These are phyloP conservation scores for Pemphigus obesinymphae DNA, from an alignment of 1,140 invertebrate genomes.

Conservation along the genomic window DNA sequence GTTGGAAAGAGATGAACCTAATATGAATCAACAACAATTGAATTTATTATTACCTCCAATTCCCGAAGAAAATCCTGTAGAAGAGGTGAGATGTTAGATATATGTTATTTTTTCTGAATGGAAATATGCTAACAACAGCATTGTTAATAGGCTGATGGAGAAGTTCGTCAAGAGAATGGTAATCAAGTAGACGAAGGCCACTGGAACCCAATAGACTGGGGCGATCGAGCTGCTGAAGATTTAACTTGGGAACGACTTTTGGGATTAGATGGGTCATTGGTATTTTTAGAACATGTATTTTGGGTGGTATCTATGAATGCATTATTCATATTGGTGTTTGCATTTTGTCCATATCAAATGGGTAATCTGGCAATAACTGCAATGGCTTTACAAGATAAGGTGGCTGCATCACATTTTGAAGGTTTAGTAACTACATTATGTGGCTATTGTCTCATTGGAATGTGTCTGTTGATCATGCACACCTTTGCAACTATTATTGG, in stretches of 20 bases:
- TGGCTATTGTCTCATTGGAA: slow-evolving; percentile 88
- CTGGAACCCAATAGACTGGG: slow-evolving; percentile 97
- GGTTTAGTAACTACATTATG: slow-evolving; percentile 82
- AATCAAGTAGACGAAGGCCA: slow-evolving; percentile 68
- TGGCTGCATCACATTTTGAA: slow-evolving; percentile 79
- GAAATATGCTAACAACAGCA: not conserved
- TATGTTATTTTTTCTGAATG: not conserved
- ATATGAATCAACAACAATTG: slow-evolving; percentile 13
- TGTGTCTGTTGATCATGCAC: slow-evolving; percentile 78
- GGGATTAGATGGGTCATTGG: slow-evolving; percentile 90
- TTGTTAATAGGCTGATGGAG: slow-evolving; percentile 35
- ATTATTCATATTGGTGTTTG: slow-evolving; percentile 89
- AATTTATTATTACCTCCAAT: slow-evolving; percentile 23
- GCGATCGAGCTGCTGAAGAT: slow-evolving; percentile 90
- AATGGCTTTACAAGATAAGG: slow-evolving; percentile 71
- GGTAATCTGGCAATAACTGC: slow-evolving; percentile 76
- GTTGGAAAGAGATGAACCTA: slow-evolving; percentile 62
- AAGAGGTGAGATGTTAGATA: slow-evolving; percentile 4
- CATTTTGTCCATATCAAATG: slow-evolving; percentile 94
- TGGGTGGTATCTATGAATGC: slow-evolving; percentile 98
- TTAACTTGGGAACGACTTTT: slow-evolving; percentile 95
- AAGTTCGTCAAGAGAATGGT: slow-evolving; percentile 43
- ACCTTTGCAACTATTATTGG: slow-evolving; percentile 68
- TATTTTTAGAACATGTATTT: slow-evolving; percentile 97
- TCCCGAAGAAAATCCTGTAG: slow-evolving; percentile 29